These are phyloP conservation scores for Anagrus nilaparvatae DNA, from an alignment of 1,140 invertebrate species.

Conservation along the genomic window DNA sequence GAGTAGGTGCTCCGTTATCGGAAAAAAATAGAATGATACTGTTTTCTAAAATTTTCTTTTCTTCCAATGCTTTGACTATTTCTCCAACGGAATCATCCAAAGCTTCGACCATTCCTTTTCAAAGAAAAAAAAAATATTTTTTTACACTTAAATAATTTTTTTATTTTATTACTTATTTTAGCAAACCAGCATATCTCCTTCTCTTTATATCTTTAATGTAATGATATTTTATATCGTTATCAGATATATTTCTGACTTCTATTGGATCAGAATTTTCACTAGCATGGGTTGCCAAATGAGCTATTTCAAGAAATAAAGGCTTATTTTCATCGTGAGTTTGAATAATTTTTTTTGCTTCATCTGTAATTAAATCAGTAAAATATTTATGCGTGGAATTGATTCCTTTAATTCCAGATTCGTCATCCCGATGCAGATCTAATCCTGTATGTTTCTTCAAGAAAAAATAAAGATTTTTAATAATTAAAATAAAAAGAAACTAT, in stretches of 20 bases:
- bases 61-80: slow-evolving; percentile 39
- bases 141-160: neutral
- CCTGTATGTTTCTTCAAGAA: neutral
- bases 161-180: neutral
- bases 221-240: slow-evolving; percentile 41
- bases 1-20: slow-evolving; percentile 49
- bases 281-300: slow-evolving; percentile 47
- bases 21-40: slow-evolving; percentile 46
- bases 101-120: slow-evolving; percentile 43
- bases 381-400: slow-evolving; percentile 29
- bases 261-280: slow-evolving; percentile 8
- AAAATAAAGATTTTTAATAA: neutral
- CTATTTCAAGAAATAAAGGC: slow-evolving; percentile 51
- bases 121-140: neutral
- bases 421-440: slow-evolving; percentile 5
- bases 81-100: slow-evolving; percentile 49
- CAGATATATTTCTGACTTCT: slow-evolving; percentile 17
- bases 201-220: slow-evolving; percentile 42
- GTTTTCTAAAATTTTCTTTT: slow-evolving; percentile 38
- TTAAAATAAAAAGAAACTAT: neutral
- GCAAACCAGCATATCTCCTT: slow-evolving; percentile 39
- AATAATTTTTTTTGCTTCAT: slow-evolving; percentile 45
- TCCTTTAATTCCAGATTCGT: too few relatives aligned
- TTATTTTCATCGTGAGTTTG: slow-evolving; percentile 35
- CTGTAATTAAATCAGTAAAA: slow-evolving; percentile 48